Percentiles rank a stretch among this genome's conserved stretches.
Evolutionary conservation across 2,113 vertebrate species (phyloP).

Genomic region (Periophthalmus modestus): DNA sequence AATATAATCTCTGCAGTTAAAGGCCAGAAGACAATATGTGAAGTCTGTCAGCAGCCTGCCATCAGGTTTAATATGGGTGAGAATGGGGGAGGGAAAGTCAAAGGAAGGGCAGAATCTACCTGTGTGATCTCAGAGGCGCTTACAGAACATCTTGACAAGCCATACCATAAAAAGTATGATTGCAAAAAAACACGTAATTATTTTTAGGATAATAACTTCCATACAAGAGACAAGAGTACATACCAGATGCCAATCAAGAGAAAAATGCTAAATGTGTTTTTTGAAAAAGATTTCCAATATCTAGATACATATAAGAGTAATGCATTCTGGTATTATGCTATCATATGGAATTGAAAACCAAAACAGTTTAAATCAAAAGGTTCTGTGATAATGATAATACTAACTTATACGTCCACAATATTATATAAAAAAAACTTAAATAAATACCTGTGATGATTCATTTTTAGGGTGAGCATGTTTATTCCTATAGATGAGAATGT

Average conservation of each 20-base stretch:
- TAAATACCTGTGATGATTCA: too few relatives aligned
- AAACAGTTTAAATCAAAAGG: neutral
- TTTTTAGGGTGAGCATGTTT: too few relatives aligned
- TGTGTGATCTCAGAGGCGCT: conserved; percentile 22
- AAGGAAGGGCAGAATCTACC: conserved; percentile 13
- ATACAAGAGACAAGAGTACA: too few relatives aligned
- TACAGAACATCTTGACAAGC: neutral
- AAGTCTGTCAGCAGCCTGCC: conserved; percentile 60
- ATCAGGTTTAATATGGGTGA: conserved; percentile 53
- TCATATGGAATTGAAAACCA: neutral
- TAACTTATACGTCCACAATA: too few relatives aligned
- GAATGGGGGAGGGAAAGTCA: conserved; percentile 40
- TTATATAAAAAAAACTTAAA: too few relatives aligned
- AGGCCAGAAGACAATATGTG: conserved; percentile 63
- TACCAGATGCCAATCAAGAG: too few relatives aligned
- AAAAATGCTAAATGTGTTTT: too few relatives aligned
- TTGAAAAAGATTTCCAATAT: too few relatives aligned
- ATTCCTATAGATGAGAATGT: too few relatives aligned
- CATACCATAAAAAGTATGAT: neutral
- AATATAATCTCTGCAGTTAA: conserved; percentile 61
- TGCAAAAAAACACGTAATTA: too few relatives aligned
- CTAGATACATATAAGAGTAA: neutral
- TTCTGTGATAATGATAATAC: neutral
- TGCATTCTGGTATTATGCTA: neutral
- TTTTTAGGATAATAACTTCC: too few relatives aligned